Evolutionary conservation across 2,113 vertebrate genomes (phyloP), one percentile per base, ranked within the genome.

Genomic region (Vulpes lagopus): DNA sequence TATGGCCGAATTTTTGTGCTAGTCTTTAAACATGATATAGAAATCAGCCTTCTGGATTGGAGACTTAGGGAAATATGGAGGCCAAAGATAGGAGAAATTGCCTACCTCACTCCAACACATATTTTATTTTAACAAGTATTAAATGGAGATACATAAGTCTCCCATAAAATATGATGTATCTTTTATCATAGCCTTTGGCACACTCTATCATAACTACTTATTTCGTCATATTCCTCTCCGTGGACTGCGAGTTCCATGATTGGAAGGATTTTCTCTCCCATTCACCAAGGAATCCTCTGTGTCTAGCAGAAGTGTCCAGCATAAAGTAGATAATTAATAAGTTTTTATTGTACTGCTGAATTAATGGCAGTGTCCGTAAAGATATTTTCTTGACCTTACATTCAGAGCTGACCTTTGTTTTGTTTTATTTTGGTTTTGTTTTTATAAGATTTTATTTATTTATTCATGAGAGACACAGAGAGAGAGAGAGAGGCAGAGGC

Each of bases 41-140:
- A 49, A 5, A 35, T 73, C 49, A 67, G 2, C 11, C 5, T 85
- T 11, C 10, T 0, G 78, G 6, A 4, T 35, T 1, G 30, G 53
- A 49, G 20, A 27, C 11, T 14, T 17, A 60, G 3, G 17, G 14
- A 35, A 78, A 80, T 69, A 82, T 2, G 2, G 22, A 82, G 2
- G 35, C 9, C 11, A 94, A 32, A 92, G 11, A 43, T 14, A 62
- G 57, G 1, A 73, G 20, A 38, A 79, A 57, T 64, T 19, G 8
- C 76, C 38, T 57, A 22, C 8, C 2, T 3, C 57, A n/a, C 0
- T 79, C 4, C 19, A 89, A 20, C 2, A 62, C 4, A 8, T 3
- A 14, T 64, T 91, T 91, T 67, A 49, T 73, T 91, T 94, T 91
- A 79, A 86, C 30, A 83, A 74, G 23, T 62, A 22, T 19, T 80